These are phyloP conservation scores for Oxycera nigricornis DNA, from an alignment of 2,888 invertebrate genomes.

Conservation along the genomic window DNA sequence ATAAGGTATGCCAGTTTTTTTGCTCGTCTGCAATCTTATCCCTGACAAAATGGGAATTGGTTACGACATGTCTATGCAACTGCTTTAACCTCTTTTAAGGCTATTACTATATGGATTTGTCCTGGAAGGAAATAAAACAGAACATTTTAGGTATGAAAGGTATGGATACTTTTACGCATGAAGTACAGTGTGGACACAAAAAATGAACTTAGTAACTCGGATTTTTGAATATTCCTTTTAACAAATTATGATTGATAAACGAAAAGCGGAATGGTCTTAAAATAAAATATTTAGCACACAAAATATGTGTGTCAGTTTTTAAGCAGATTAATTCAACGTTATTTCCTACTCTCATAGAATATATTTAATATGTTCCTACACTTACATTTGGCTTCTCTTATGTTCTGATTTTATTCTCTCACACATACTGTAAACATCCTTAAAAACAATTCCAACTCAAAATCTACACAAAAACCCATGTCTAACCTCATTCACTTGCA, in stretches of 20 bases:
- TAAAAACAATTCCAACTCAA: background rate
- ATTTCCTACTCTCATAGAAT: no score
- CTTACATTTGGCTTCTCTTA: no score
- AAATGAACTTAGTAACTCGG: no score
- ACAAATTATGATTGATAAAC: no score
- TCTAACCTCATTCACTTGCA: slow-evolving; percentile 32
- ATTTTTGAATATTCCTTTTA: no score
- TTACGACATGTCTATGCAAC: background rate
- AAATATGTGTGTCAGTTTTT: no score
- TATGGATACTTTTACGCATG: background rate
- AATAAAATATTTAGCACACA: no score
- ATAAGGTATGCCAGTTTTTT: background rate
- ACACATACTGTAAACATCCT: background rate
- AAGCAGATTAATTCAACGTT: no score
- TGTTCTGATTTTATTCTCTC: no score
- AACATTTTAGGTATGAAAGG: background rate
- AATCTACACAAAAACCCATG: background rate
- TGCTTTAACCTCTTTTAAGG: background rate
- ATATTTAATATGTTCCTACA: no score
- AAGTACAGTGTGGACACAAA: no score
- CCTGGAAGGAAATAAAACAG: background rate
- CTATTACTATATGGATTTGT: background rate
- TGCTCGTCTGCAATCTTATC: background rate
- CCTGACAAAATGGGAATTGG: background rate
- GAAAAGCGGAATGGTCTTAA: no score